These are phyloP conservation scores for Orthosia gothica DNA, from an alignment of 2,888 invertebrate species.

Conservation along the genomic window DNA sequence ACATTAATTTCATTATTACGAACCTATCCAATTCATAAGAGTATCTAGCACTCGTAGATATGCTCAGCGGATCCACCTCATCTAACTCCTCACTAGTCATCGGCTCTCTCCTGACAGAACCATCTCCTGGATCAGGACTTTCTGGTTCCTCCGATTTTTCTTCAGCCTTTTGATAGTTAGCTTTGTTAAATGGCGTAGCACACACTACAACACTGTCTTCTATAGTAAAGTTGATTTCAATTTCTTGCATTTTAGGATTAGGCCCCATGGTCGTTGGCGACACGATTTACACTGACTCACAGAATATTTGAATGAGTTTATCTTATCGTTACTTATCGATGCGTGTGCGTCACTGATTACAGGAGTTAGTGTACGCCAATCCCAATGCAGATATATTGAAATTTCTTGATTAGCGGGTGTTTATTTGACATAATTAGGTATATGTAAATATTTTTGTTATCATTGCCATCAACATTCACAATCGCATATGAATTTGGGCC, in stretches of 20 bases:
- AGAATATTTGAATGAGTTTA: conserved; percentile 11
- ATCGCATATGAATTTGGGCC: too few relatives aligned
- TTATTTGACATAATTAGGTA: conserved; percentile 2
- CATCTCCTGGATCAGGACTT: not conserved
- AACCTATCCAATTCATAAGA: conserved; percentile 62
- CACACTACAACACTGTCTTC: conserved; percentile 22
- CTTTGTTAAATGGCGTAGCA: conserved; percentile 51
- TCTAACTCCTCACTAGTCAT: not conserved
- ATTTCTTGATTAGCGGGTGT: not conserved
- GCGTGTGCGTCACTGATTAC: conserved; percentile 45
- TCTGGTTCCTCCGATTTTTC: not conserved
- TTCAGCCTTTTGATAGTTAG: conserved; percentile 30
- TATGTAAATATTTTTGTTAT: not conserved
- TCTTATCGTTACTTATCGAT: conserved; percentile 54
- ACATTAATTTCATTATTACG: not conserved
- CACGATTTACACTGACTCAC: conserved; percentile 26
- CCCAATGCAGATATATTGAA: not conserved
- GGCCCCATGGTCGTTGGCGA: conserved; percentile 39
- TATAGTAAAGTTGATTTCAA: not conserved
- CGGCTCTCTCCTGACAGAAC: not conserved
- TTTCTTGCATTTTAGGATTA: conserved; percentile 34
- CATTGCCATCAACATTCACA: not conserved
- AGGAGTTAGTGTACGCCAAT: conserved; percentile 15
- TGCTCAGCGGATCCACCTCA: conserved; percentile 3
- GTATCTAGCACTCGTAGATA: conserved; percentile 50